These are phyloP conservation scores for Syrmaticus mikado DNA, from an alignment of 2,113 vertebrate genomes.

Conservation along the genomic window DNA sequence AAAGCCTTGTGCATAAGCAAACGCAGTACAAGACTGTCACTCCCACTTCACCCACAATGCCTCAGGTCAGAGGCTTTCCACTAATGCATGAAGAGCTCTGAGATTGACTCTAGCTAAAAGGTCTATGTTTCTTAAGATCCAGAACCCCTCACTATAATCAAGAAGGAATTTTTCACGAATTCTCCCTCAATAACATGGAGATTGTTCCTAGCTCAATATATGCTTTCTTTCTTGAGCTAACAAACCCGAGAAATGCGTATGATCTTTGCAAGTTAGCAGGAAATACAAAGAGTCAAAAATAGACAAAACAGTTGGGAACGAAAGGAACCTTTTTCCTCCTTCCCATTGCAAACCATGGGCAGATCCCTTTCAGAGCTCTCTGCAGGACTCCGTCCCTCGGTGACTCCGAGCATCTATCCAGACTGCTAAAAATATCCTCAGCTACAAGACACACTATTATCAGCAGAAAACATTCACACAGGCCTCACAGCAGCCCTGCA, in stretches of 20 bases:
- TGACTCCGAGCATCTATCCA: not conserved
- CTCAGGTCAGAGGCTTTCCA: not conserved
- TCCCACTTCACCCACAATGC: not conserved
- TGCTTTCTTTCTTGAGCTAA: not conserved
- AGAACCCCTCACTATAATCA: not conserved
- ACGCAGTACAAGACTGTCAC: not conserved
- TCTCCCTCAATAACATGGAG: not conserved
- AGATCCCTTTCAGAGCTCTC: not conserved
- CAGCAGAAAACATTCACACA: slow-evolving; percentile 27
- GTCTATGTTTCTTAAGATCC: not conserved
- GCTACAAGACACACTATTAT: slow-evolving; percentile 26
- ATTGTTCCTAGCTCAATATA: not conserved
- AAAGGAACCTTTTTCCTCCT: not conserved
- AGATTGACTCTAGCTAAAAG: not conserved
- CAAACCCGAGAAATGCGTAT: not conserved
- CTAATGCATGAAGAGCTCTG: not conserved
- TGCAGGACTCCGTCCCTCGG: not conserved
- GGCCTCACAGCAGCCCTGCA: not conserved
- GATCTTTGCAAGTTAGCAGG: not conserved
- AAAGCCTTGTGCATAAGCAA: not conserved
- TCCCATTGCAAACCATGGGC: not conserved
- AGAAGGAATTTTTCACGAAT: not conserved
- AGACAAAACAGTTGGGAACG: not conserved
- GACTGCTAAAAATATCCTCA: slow-evolving; percentile 54
- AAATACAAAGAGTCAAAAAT: not conserved